Conservation (phyloP, 2,797 vertebrate genomes). For the Hyperoplus lanceolatus region DNA sequence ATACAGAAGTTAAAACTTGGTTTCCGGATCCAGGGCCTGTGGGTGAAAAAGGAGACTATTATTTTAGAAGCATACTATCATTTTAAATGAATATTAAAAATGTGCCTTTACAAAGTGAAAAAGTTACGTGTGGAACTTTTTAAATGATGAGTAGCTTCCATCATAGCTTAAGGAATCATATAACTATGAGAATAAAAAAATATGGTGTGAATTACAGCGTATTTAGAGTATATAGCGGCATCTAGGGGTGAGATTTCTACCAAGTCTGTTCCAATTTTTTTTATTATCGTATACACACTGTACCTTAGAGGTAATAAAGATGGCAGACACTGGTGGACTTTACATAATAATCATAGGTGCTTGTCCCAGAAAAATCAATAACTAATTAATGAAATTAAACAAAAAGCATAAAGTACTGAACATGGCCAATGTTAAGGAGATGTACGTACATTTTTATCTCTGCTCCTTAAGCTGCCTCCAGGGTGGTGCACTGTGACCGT, state of each 20-base stretch:
- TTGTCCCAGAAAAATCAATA: background rate
- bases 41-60: conserved; percentile 14
- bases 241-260: too few relatives aligned
- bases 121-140: background rate
- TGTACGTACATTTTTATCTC: conserved; percentile 71
- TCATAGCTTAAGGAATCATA: background rate
- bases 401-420: background rate
- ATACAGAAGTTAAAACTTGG: conserved; percentile 66
- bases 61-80: background rate
- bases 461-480: conserved; percentile 57
- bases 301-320: background rate
- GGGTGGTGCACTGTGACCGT: conserved; percentile 63
- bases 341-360: background rate
- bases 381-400: background rate
- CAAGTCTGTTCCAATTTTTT: too few relatives aligned
- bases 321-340: background rate
- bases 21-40: conserved; percentile 65
- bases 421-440: background rate
- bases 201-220: too few relatives aligned
- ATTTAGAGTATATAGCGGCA: too few relatives aligned
- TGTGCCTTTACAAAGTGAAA: background rate
- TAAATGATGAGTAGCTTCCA: background rate
- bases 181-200: too few relatives aligned
- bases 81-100: background rate
- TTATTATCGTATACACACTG: too few relatives aligned